These are phyloP conservation scores for Anolis carolinensis DNA, from an alignment of 2,113 vertebrate genomes.

Conservation along the genomic window DNA sequence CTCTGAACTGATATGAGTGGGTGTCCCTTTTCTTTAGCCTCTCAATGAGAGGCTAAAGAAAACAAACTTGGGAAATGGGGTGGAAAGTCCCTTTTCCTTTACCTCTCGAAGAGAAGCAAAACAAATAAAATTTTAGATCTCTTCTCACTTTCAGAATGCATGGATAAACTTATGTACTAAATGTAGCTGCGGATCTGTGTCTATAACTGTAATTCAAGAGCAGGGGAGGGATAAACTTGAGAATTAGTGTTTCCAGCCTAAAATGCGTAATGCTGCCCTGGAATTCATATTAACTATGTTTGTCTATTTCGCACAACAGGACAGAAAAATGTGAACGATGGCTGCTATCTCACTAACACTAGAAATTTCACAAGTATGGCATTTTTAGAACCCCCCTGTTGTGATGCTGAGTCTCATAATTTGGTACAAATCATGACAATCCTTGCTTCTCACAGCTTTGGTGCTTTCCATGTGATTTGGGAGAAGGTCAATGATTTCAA, in stretches of 20 bases:
- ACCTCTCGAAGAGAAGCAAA: too few species aligned
- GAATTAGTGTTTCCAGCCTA: not conserved
- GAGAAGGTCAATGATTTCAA: not conserved
- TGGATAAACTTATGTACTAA: not conserved
- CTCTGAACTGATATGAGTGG: too few species aligned
- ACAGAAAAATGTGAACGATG: conserved; percentile 23
- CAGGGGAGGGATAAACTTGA: not conserved
- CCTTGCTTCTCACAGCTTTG: not conserved
- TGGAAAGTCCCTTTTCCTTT: too few species aligned
- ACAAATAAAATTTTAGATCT: not conserved
- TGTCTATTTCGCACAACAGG: not conserved
- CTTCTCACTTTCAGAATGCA: not conserved
- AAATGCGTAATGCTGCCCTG: not conserved
- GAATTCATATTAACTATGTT: not conserved
- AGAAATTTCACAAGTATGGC: conserved; percentile 11
- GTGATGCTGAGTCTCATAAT: not conserved
- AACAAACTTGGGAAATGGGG: too few species aligned
- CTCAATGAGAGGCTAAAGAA: too few species aligned
- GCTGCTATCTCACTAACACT: conserved; percentile 9
- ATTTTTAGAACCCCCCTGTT: conserved; percentile 7
- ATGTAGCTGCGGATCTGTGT: not conserved
- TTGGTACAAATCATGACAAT: not conserved
- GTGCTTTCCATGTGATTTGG: not conserved
- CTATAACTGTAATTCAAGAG: too few species aligned
- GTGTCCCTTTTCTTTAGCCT: too few species aligned